These are phyloP conservation scores for Porites evermanni DNA, from an alignment of 92 coral and sea anemone genomes.

Conservation along the genomic window DNA sequence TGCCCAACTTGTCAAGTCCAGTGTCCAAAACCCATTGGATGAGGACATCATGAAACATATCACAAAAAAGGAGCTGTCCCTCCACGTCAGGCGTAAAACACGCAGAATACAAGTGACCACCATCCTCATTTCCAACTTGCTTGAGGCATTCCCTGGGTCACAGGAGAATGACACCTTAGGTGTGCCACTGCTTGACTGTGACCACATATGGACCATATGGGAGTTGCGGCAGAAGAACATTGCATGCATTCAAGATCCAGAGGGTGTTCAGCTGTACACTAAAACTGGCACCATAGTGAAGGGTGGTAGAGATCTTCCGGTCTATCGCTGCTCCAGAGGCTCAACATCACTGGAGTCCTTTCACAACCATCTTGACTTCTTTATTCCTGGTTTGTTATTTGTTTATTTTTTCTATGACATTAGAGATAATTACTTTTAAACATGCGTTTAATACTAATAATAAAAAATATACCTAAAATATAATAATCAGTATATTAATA, in stretches of 20 bases:
- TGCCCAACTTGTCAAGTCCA: slow-evolving; percentile 23
- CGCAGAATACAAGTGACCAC: slow-evolving; percentile 61
- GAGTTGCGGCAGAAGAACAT: slow-evolving; percentile 57
- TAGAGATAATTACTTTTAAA: too few species aligned
- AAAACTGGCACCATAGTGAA: slow-evolving; percentile 56
- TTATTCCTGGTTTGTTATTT: slow-evolving; percentile 22
- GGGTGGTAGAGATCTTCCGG: slow-evolving; percentile 45
- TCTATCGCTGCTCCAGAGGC: slow-evolving; percentile 67
- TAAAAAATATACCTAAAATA: background rate
- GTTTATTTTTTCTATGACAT: background rate
- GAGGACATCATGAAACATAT: slow-evolving; percentile 43
- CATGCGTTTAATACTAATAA: background rate
- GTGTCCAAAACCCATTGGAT: slow-evolving; percentile 23
- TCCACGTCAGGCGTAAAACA: slow-evolving; percentile 52
- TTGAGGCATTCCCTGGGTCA: slow-evolving; percentile 55
- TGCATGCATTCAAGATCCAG: slow-evolving; percentile 74
- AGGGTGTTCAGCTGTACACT: slow-evolving; percentile 64
- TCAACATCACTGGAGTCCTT: slow-evolving; percentile 76
- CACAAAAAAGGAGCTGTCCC: slow-evolving; percentile 57
- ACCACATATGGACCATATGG: slow-evolving; percentile 64
- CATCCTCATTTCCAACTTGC: slow-evolving; percentile 29
- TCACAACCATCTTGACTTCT: slow-evolving; percentile 55
- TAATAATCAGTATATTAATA: background rate
- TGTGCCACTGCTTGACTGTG: slow-evolving; percentile 65
- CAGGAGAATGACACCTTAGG: slow-evolving; percentile 68